phyloP scores from a whole-genome alignment of 2,888 invertebrate genomes.

The Phalangium opilio region DNA sequence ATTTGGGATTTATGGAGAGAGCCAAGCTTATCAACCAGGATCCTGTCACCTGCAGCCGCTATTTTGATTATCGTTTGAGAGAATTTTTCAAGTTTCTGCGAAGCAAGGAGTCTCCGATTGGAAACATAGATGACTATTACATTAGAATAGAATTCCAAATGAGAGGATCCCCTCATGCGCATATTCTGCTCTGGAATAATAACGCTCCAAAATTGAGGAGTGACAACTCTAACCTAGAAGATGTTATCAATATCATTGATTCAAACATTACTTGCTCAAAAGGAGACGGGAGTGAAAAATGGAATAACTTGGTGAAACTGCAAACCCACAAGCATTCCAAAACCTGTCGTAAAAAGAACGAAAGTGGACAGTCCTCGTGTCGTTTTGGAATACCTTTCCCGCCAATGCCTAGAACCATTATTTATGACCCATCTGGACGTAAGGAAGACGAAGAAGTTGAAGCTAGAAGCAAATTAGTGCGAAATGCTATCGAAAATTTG shows the following conservation, averaged over 20 bases:
- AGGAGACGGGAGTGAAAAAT: not conserved
- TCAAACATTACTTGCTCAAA: no score
- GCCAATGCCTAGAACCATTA: not conserved
- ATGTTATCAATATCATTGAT: not conserved
- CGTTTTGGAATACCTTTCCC: conserved; percentile 6
- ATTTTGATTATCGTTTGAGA: conserved; percentile 20
- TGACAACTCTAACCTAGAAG: conserved; percentile 3
- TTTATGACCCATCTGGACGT: not conserved
- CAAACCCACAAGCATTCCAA: conserved; percentile 7
- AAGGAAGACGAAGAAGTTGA: conserved; percentile 5
- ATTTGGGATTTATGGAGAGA: no score
- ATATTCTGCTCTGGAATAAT: not conserved
- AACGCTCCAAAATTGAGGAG: not conserved
- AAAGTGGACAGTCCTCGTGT: not conserved
- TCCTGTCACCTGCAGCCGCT: conserved; percentile 21
- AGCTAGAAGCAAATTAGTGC: conserved; percentile 3
- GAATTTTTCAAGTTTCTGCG: conserved; percentile 8
- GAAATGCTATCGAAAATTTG: not conserved
- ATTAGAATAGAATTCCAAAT: not conserved
- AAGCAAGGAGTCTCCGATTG: not conserved
- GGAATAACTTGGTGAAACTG: not conserved
- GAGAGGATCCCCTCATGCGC: conserved; percentile 1
- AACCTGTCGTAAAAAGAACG: conserved; percentile 6
- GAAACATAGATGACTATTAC: not conserved
- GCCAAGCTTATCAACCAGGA: conserved; percentile 14